phyloP scores from a whole-genome alignment of 2,113 vertebrate genomes.

The Chroicocephalus ridibundus region DNA sequence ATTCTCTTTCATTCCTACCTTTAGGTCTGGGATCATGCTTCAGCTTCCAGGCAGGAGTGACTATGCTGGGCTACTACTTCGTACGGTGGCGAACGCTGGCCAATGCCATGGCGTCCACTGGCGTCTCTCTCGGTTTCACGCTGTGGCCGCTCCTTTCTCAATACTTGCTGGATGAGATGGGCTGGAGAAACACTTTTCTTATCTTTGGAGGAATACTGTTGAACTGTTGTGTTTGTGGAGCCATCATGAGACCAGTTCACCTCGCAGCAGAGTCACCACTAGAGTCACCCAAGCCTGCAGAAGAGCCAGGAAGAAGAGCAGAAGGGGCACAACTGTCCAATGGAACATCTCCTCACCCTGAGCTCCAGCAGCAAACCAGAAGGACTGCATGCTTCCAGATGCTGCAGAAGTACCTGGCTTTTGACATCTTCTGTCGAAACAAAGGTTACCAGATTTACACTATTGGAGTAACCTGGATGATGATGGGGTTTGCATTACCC shows the following conservation, averaged over 20 bases:
- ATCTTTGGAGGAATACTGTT: conserved; percentile 87
- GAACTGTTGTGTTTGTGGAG: conserved; percentile 90
- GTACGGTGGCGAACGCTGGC: conserved; percentile 79
- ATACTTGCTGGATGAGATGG: conserved; percentile 81
- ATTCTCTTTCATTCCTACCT: not conserved
- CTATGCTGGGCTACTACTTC: conserved; percentile 89
- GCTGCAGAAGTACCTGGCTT: conserved; percentile 84
- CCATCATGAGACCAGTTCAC: conserved; percentile 87
- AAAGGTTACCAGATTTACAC: conserved; percentile 78
- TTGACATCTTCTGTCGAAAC: conserved; percentile 86
- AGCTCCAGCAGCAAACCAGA: not conserved
- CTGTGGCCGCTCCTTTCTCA: conserved; percentile 85
- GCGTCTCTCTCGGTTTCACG: conserved; percentile 85
- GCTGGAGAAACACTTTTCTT: conserved; percentile 92
- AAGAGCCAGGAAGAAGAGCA: not conserved
- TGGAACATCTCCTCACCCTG: not conserved
- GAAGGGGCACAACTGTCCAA: conserved; percentile 5
- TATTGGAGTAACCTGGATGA: conserved; percentile 84
- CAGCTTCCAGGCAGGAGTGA: conserved; percentile 89
- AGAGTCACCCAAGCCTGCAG: not conserved
- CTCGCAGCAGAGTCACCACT: not conserved
- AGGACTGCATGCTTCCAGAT: not conserved
- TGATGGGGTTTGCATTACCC: conserved; percentile 86
- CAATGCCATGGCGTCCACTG: conserved; percentile 87
- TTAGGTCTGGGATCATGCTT: conserved; percentile 92